Conservation (phyloP, 2,797 vertebrate genomes). For the Xerus rutilus region DNA sequence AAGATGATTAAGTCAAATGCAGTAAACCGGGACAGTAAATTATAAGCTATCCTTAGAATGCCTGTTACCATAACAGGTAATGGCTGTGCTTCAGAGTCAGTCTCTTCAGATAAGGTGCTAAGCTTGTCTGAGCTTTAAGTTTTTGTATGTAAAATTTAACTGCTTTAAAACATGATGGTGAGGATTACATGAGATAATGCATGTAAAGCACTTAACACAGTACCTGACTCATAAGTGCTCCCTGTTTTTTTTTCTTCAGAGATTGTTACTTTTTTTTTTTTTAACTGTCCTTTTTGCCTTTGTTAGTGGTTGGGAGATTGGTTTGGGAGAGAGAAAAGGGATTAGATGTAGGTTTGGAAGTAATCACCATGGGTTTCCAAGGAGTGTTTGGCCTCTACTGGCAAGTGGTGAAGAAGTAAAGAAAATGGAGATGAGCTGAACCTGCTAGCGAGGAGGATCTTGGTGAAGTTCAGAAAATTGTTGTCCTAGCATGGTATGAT, state of each 20-base stretch:
- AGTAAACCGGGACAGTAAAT: not conserved
- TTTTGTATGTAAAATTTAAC: not conserved
- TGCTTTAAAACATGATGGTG: not conserved
- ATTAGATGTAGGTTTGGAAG: not conserved
- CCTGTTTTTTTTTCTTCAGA: not conserved
- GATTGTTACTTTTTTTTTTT: not conserved
- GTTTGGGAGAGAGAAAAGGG: not conserved
- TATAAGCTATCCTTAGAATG: not conserved
- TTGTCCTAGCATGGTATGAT: not conserved
- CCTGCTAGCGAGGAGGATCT: not conserved
- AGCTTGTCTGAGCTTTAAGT: not conserved
- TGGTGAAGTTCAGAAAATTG: not conserved
- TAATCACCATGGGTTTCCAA: not conserved
- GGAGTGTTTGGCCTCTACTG: not conserved
- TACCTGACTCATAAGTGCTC: not conserved
- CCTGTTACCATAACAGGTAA: not conserved
- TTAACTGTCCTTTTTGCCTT: not conserved
- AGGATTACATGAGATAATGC: not conserved
- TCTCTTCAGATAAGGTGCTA: constrained; percentile 6
- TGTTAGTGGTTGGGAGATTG: not conserved
- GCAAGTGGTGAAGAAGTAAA: not conserved
- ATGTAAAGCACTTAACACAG: not conserved
- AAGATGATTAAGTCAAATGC: not conserved
- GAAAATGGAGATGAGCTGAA: not conserved
- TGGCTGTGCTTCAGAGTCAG: not conserved